Evolutionary conservation across 1,140 invertebrate genomes (phyloP), one percentile per base, ranked within the genome.

Genomic region (Harlomillsia oculata): DNA sequence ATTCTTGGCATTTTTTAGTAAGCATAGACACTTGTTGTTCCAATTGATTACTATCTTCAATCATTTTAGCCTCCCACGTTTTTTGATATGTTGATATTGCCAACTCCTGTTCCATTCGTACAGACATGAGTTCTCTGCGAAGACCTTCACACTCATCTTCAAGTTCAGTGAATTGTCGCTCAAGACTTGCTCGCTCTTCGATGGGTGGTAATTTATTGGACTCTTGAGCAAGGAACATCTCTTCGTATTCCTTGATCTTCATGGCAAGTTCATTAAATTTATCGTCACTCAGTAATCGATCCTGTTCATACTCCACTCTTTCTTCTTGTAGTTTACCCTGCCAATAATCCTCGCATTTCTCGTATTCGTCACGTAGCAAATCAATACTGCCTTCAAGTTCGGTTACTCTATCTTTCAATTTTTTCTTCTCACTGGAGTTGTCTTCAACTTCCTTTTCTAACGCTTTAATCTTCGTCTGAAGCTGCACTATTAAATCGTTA

Each of bases 281-380:
- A 65, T 86, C 84, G 68, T 86, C 84, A 49, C 78, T 84, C 13
- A 82, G 76, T 59, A 79, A 77, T 69, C 87, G 84, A 67, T 89
- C 85, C 53, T 83, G 78, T 56, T 84, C 82, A 66, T 81, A 83
- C 37, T 82, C 70, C 58, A 80, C 77, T 32, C 87, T 74, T 69
- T 89, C 87, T 55, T 87, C 86, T 40, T 83, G 79, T 28, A 90
- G 70, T 71, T 64, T 64, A 9, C 36, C 43, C n/a, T 80, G 74
- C 86, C 87, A 90, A 70, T 89, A 89, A 67, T 89, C 85, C 69
- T 90, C 87, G 66, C 84, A 86, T 58, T 81, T 79, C 62, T 89
- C 86, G 66, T 85, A 88, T 63, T 89, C 86, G 16, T 76, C 72
- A 63, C 77, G 79, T 66, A 89, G 70, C 61, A 82, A 72, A 68